phyloP scores from a whole-genome alignment of 2,888 invertebrate genomes.

The Agrilus mali region DNA sequence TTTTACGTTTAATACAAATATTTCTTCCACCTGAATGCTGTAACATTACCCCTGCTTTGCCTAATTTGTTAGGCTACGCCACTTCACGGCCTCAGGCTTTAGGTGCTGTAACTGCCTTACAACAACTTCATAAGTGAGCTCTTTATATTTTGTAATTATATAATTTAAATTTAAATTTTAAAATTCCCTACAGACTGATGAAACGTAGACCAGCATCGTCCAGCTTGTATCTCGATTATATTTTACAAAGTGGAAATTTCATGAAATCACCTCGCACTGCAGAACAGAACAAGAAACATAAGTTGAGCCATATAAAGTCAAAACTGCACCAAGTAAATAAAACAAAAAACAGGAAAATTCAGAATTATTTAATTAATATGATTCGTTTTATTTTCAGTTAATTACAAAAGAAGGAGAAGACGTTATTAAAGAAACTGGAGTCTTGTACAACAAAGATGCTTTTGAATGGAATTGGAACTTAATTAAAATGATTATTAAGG shows the following conservation, averaged over 20 bases:
- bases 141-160: constrained; percentile 4
- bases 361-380: background rate
- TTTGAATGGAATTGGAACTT: constrained; percentile 88
- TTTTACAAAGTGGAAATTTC: constrained; percentile 41
- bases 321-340: constrained; percentile 27
- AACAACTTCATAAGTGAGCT: constrained; percentile 52
- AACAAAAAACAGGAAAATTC: too few species aligned
- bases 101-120: constrained; percentile 68
- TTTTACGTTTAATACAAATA: constrained; percentile 75
- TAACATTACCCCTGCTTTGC: constrained; percentile 71
- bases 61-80: constrained; percentile 69
- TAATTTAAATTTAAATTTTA: background rate
- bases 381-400: constrained; percentile 20
- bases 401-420: constrained; percentile 37
- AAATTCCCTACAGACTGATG: constrained; percentile 41
- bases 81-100: constrained; percentile 68
- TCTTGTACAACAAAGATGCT: constrained; percentile 67
- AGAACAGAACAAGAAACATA: constrained; percentile 18
- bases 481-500: constrained; percentile 71
- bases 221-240: constrained; percentile 72
- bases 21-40: constrained; percentile 80
- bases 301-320: constrained; percentile 21
- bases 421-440: constrained; percentile 68
- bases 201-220: constrained; percentile 69
- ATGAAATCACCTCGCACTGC: constrained; percentile 24